A percentile compares a stretch with the other conserved stretches of the same genome.
phyloP scores from a whole-genome alignment of 2,888 invertebrate genomes.

The Pogonocherus hispidulus region DNA sequence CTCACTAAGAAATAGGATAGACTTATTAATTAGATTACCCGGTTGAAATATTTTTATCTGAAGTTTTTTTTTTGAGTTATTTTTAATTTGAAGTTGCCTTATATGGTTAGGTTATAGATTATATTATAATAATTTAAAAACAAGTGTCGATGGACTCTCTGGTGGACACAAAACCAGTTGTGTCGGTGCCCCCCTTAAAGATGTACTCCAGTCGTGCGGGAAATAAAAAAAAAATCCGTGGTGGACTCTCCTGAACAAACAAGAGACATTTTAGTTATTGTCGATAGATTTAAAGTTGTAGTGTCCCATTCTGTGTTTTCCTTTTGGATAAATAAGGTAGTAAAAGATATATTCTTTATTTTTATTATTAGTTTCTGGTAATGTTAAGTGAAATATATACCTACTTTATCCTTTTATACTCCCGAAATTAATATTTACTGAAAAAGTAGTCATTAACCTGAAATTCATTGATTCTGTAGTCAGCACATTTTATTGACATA shows the following conservation, averaged over 20 bases:
- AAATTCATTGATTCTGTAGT: too few relatives aligned
- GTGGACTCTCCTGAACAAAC: slow-evolving; percentile 44
- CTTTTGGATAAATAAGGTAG: slow-evolving; percentile 34
- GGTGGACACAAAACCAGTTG: neutral
- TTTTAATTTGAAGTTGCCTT: too few relatives aligned
- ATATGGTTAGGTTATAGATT: too few relatives aligned
- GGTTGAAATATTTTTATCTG: too few relatives aligned
- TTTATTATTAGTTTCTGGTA: neutral
- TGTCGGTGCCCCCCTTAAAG: neutral
- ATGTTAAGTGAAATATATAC: slow-evolving; percentile 22
- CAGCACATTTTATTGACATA: too few relatives aligned
- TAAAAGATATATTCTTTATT: slow-evolving; percentile 32
- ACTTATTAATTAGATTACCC: too few relatives aligned
- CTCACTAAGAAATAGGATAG: too few relatives aligned
- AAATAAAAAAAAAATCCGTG: slow-evolving; percentile 9
- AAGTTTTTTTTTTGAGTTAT: too few relatives aligned
- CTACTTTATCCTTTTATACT: neutral
- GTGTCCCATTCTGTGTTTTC: slow-evolving; percentile 23
- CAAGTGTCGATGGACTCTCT: neutral
- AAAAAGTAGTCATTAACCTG: too few relatives aligned
- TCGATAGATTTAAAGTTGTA: slow-evolving; percentile 36
- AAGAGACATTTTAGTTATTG: slow-evolving; percentile 28
- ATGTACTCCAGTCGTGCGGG: neutral
- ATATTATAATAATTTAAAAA: neutral
- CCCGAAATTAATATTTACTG: neutral